Conservation (phyloP, 2,113 vertebrate species). For the Paracanthobrama guichenoti region DNA sequence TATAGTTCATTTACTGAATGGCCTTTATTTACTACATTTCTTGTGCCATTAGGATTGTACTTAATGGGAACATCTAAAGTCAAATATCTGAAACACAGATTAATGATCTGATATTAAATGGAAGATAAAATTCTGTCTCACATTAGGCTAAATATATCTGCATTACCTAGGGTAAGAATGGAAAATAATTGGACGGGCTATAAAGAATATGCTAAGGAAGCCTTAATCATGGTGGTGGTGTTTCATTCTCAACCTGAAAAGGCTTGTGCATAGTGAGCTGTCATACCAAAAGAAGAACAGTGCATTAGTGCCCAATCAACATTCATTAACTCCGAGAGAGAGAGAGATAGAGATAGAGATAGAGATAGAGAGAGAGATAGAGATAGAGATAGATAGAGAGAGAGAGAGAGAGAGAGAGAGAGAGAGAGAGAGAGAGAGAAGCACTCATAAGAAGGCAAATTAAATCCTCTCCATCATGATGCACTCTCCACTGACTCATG, state of each 20-base stretch:
- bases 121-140: too few species aligned
- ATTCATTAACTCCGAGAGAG: slow-evolving; percentile 8
- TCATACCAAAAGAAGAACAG: slow-evolving; percentile 1
- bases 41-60: not conserved
- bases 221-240: not conserved
- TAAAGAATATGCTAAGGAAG: not conserved
- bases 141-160: too few species aligned
- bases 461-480: slow-evolving; percentile 27
- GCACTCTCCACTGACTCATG: slow-evolving; percentile 30
- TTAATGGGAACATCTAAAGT: not conserved
- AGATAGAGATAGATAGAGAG: not conserved
- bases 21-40: not conserved
- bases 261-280: not conserved
- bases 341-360: not conserved
- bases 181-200: not conserved
- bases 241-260: not conserved
- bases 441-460: not conserved
- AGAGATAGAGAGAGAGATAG: slow-evolving; percentile 4
- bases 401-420: slow-evolving; percentile 20
- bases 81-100: slow-evolving; percentile 9
- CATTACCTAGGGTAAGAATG: not conserved
- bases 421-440: too few species aligned
- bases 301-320: slow-evolving; percentile 33
- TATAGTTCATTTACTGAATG: not conserved
- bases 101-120: not conserved